These are phyloP conservation scores for Nothura maculosa DNA, from an alignment of 2,797 vertebrate species.

Conservation along the genomic window DNA sequence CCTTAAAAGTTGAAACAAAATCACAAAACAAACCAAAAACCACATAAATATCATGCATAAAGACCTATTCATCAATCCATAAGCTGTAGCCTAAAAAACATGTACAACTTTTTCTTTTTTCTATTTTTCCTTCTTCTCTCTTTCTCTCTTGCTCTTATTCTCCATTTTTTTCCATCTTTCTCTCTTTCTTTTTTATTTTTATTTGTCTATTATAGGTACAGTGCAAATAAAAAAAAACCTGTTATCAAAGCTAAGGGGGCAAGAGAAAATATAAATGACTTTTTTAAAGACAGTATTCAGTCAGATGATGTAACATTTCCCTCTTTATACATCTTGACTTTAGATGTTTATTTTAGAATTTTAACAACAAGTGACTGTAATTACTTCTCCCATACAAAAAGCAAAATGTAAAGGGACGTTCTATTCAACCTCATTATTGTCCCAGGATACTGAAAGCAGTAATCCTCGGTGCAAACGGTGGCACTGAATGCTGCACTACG, in stretches of 20 bases:
- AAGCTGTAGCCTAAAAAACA: conserved; percentile 60
- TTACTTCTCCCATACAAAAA: conserved; percentile 10
- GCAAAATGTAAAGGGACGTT: conserved; percentile 18
- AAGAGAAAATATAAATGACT: background rate
- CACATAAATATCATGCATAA: conserved; percentile 81
- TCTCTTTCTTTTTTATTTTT: background rate
- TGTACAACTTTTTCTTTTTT: conserved; percentile 48
- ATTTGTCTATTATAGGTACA: background rate
- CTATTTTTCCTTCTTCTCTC: rapidly evolving
- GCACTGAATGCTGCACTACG: background rate
- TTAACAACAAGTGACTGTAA: background rate
- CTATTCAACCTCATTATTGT: background rate
- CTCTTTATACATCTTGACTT: background rate
- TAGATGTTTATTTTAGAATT: conserved; percentile 10
- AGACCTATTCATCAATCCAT: conserved; percentile 73
- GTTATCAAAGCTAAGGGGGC: background rate
- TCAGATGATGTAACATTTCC: background rate
- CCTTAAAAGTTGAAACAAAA: conserved; percentile 84
- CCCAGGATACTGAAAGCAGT: background rate
- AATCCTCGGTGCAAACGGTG: conserved; percentile 5
- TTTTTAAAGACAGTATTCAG: background rate
- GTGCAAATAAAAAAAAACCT: background rate
- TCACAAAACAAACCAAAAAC: conserved; percentile 82
- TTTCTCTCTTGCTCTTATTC: too few species aligned
- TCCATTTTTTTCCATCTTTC: background rate